A percentile compares a stretch with the other conserved stretches of the same genome.
phyloP scores from a whole-genome alignment of 2,888 invertebrate genomes.

The Thecocarcelia acutangulata region DNA sequence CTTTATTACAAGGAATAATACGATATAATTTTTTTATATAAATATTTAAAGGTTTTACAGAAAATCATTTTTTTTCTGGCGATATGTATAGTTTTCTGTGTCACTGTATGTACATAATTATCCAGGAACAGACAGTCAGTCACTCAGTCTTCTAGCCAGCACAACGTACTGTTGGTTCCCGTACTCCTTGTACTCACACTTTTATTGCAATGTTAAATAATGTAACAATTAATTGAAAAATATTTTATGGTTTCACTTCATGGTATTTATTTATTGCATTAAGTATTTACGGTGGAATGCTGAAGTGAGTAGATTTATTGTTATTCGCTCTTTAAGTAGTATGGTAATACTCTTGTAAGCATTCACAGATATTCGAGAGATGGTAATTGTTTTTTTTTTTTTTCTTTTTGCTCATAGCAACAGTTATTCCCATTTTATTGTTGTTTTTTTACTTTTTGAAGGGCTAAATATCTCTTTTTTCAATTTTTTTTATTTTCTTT shows the following conservation, averaged over 20 bases:
- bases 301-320: conserved; percentile 1
- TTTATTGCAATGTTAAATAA: conserved; percentile 25
- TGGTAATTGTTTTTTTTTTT: background rate
- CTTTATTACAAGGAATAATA: too few species aligned
- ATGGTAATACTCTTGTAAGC: conserved; percentile 13
- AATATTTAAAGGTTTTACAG: too few species aligned
- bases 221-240: conserved; percentile 62
- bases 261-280: conserved; percentile 38
- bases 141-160: conserved; percentile 3
- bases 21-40: too few species aligned
- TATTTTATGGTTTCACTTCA: conserved; percentile 53
- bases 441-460: background rate
- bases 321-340: background rate
- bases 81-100: too few species aligned
- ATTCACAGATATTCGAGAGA: background rate
- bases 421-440: background rate
- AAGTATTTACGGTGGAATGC: conserved; percentile 26
- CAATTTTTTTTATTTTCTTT: background rate
- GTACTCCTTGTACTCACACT: background rate
- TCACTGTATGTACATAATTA: too few species aligned
- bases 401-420: conserved; percentile 11
- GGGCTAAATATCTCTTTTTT: background rate
- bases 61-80: too few species aligned
- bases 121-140: background rate
- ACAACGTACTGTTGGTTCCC: background rate